A percentile compares a stretch with the other conserved stretches of the same genome.
These are phyloP conservation scores for Hiodon alosoides DNA, from an alignment of 2,113 vertebrate genomes.

Conservation along the genomic window DNA sequence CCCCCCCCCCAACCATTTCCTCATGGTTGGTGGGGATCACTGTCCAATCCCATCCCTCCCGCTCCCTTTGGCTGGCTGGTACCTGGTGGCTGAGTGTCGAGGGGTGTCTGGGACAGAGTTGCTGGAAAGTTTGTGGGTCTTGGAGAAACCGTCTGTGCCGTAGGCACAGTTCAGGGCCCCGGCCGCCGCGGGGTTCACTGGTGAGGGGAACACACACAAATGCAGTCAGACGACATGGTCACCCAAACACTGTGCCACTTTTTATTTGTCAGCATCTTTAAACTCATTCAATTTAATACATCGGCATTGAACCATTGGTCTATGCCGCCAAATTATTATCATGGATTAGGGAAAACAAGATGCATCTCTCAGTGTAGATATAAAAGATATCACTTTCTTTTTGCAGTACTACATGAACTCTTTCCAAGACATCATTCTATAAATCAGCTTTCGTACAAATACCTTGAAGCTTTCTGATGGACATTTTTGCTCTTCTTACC, in stretches of 20 bases:
- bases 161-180: slow-evolving; percentile 12
- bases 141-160: slow-evolving; percentile 15
- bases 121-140: slow-evolving; percentile 3
- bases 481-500: too few species aligned
- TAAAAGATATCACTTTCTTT: neutral
- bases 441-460: too few species aligned
- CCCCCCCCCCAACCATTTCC: too few species aligned
- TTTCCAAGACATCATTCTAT: too few species aligned
- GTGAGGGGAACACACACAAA: slow-evolving; percentile 15
- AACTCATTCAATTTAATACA: too few species aligned
- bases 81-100: slow-evolving; percentile 1
- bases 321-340: too few species aligned
- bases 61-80: neutral
- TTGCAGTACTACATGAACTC: neutral
- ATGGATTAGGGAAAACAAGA: too few species aligned
- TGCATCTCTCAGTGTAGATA: too few species aligned
- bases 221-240: neutral
- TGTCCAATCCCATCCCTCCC: neutral
- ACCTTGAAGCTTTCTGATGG: too few species aligned
- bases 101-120: slow-evolving; percentile 10
- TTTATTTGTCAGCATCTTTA: too few species aligned
- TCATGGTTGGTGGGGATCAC: too few species aligned
- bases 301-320: too few species aligned
- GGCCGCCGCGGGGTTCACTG: slow-evolving; percentile 17
- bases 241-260: neutral